These are phyloP conservation scores for Eubasilissa splendida DNA, from an alignment of 2,888 invertebrate species.

Conservation along the genomic window DNA sequence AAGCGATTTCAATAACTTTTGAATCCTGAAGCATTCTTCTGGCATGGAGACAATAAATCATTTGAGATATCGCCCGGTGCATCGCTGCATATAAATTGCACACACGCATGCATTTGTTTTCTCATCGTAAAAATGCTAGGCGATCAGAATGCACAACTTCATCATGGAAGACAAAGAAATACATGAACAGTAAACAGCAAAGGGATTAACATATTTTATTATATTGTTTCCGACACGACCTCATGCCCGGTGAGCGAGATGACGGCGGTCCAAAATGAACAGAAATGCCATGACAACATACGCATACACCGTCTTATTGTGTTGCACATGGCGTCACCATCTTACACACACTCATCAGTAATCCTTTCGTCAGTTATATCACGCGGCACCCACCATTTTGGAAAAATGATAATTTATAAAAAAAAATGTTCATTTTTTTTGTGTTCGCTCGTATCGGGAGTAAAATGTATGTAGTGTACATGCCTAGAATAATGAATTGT, in stretches of 20 bases:
- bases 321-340: no score
- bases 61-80: not conserved
- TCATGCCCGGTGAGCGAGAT: not conserved
- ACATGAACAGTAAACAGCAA: not conserved
- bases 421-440: no score
- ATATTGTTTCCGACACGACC: not conserved
- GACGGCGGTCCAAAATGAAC: not conserved
- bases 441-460: no score
- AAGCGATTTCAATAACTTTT: slow-evolving; percentile 33
- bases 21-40: not conserved
- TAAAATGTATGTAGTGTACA: no score
- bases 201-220: no score
- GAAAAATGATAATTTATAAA: no score
- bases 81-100: slow-evolving; percentile 16
- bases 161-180: not conserved
- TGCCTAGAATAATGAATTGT: no score
- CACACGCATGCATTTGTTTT: not conserved
- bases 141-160: slow-evolving; percentile 4
- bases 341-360: no score
- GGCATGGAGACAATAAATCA: slow-evolving; percentile 11
- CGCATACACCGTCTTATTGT: no score
- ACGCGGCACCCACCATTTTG: no score
- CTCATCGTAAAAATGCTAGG: slow-evolving; percentile 23
- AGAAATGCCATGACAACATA: not conserved
- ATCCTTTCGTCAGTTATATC: no score